A percentile compares a stretch with the other conserved stretches of the same genome.
Conservation (phyloP, 2,797 vertebrate genomes). For the Heliangelus exortis region DNA sequence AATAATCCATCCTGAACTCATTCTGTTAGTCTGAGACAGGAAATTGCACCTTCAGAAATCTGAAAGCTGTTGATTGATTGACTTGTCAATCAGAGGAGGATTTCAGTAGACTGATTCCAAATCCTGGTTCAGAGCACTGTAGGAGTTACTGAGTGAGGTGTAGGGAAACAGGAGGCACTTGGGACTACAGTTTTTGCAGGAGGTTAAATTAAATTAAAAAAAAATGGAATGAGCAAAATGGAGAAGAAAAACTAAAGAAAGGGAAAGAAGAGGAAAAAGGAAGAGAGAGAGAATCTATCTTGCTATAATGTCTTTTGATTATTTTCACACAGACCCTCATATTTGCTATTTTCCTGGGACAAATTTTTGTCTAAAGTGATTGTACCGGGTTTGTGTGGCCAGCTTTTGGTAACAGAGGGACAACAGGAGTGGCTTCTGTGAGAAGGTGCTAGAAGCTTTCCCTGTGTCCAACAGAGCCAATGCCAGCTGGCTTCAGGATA, state of each 20-base stretch:
- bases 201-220: not conserved
- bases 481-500: too few species aligned
- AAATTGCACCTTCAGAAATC: slow-evolving; percentile 1
- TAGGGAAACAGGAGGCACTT: not conserved
- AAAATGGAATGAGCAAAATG: not conserved
- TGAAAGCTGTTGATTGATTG: not conserved
- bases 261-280: not conserved
- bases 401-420: too few species aligned
- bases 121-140: not conserved
- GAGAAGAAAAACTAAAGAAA: not conserved
- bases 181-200: not conserved
- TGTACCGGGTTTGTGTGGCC: too few species aligned
- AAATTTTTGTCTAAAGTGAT: not conserved
- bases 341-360: not conserved
- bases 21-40: slow-evolving; percentile 8
- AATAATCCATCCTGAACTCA: not conserved
- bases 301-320: not conserved
- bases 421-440: too few species aligned
- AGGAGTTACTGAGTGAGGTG: not conserved
- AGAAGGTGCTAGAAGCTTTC: too few species aligned
- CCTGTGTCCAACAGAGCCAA: too few species aligned
- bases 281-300: not conserved
- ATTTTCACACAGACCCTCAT: not conserved
- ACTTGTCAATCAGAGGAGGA: not conserved
- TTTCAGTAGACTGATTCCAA: not conserved